Evolutionary conservation across 2,888 invertebrate genomes (phyloP).

Genomic region (Ennomos fuscantarius): DNA sequence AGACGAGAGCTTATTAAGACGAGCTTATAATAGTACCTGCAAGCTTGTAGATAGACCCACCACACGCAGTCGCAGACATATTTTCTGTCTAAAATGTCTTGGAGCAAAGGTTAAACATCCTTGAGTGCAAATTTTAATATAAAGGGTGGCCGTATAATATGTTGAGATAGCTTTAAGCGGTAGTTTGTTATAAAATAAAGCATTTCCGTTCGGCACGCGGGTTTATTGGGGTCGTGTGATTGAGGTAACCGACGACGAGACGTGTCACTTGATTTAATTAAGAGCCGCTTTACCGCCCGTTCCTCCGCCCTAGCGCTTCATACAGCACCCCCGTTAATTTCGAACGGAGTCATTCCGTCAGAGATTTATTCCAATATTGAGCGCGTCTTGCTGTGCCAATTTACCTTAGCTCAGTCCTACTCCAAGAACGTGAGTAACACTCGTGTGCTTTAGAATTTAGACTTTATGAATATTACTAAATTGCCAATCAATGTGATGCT

Average conservation of each 20-base stretch:
- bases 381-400: conserved; percentile 47
- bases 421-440: conserved; percentile 21
- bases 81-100: conserved; percentile 31
- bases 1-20: conserved; percentile 62
- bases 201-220: conserved; percentile 67
- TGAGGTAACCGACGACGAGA: conserved; percentile 80
- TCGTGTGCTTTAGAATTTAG: conserved; percentile 15
- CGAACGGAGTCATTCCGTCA: conserved; percentile 71
- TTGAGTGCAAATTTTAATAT: conserved; percentile 37
- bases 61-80: conserved; percentile 23
- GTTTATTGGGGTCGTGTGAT: conserved; percentile 83
- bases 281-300: conserved; percentile 82
- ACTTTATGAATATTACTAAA: conserved; percentile 17
- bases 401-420: conserved; percentile 30
- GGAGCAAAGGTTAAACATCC: conserved; percentile 28
- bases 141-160: conserved; percentile 34
- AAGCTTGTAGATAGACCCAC: conserved; percentile 35
- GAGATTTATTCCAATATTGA: conserved; percentile 80
- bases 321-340: conserved; percentile 75
- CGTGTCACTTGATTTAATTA: conserved; percentile 85
- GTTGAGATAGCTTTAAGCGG: conserved; percentile 40
- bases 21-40: conserved; percentile 48
- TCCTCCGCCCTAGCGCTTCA: conserved; percentile 73
- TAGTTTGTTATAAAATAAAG: conserved; percentile 58
- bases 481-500: conserved; percentile 13